phyloP scores from a whole-genome alignment of 2,113 vertebrate genomes.

The Guaruba guarouba region DNA sequence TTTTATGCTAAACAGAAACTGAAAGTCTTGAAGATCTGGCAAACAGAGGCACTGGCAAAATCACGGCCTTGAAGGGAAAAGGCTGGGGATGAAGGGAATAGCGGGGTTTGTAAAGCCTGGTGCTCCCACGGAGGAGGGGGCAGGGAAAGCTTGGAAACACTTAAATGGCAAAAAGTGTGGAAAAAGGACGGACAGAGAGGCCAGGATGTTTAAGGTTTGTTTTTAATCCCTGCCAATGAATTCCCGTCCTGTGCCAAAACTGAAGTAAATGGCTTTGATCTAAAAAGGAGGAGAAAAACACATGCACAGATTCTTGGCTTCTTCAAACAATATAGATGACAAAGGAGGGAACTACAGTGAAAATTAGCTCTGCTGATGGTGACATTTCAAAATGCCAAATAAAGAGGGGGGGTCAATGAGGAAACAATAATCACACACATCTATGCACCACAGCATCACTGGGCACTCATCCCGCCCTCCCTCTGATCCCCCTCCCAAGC shows the following conservation, averaged over 20 bases:
- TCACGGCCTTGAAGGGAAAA: neutral
- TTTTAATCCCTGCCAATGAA: conserved; percentile 60
- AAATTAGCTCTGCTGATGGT: neutral
- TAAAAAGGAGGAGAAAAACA: conserved; percentile 25
- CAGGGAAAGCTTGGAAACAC: conserved; percentile 1
- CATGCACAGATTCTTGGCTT: conserved; percentile 20
- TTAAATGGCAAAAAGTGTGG: conserved; percentile 3
- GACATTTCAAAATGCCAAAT: neutral
- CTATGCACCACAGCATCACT: neutral
- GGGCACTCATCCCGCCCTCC: neutral
- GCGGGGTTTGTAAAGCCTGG: neutral
- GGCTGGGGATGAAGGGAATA: neutral
- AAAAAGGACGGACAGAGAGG: conserved; percentile 30
- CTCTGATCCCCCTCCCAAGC: neutral
- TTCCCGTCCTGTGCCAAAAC: conserved; percentile 47
- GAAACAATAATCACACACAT: neutral
- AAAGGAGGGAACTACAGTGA: conserved; percentile 11
- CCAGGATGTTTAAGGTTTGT: conserved; percentile 54
- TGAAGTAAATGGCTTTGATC: conserved; percentile 62
- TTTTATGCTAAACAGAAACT: conserved; percentile 54
- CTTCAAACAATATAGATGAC: conserved; percentile 42
- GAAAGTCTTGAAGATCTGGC: conserved; percentile 49
- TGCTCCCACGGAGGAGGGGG: neutral
- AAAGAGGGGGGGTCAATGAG: neutral
- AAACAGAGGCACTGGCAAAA: conserved; percentile 28